Evolutionary conservation across 2,888 invertebrate genomes (phyloP), one percentile per base, ranked within the genome.

Genomic region (Molorchus minor): DNA sequence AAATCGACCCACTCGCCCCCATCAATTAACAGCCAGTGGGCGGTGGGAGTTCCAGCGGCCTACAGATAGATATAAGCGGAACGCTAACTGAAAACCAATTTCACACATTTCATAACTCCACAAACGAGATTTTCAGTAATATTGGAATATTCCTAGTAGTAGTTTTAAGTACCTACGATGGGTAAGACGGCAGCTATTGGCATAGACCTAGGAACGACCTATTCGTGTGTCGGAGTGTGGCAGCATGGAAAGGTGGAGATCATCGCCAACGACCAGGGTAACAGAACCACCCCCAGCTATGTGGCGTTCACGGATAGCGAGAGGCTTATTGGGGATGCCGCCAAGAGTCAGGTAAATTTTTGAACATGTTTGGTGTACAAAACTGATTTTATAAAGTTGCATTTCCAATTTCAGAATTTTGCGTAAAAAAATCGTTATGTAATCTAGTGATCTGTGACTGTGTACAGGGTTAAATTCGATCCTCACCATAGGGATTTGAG

Each of bases 261-360:
- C 64, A 93, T 94, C 76, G 93, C 94, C 58, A 94, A 94, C 76
- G 93, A 93, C 77, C 93, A 93, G 80, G 94, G 93, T 62, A 94
- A 94, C 80, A 83, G 93, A 51, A 93, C 93, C 10, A 94, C 93
- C 47, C 93, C 94, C 38, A 91, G 91, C 65, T 94, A 93, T 80
- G 93, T 94, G 47, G 93, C 92, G 1, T 94, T 94, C 77, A 93
- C 91, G 12, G 93, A 94, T 69, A 88, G 87, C 2, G 93, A 94
- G 79, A 84, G 93, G 45, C 83, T 94, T 30, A 91, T 94, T 70
- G 93, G 94, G 36, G 93, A 94, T 82, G 91, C 92, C 13, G 93
- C 93, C 29, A 93, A 93, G 80, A 92, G 92, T 78, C 93, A 93
- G 81, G 90, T 65, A 46, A 46, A 12, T 4, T 12, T 3, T 25